Evolutionary conservation across 2,797 vertebrate species (phyloP).

Genomic region (Podargus strigoides): DNA sequence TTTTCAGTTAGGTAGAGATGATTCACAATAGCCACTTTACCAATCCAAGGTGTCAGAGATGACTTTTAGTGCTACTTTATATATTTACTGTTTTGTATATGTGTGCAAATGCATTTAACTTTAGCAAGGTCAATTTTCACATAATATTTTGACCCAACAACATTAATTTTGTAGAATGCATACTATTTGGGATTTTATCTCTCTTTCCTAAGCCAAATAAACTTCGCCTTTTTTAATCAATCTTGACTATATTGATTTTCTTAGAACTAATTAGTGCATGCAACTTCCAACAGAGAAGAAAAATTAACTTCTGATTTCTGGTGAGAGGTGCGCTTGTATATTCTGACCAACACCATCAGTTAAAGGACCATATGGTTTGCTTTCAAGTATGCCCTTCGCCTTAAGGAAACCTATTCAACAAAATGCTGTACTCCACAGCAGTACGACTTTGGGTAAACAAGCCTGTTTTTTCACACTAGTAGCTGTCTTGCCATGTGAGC

Average conservation of each 20-base stretch:
- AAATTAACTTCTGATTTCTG: constrained; percentile 42
- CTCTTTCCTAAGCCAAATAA: background rate
- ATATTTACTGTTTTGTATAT: background rate
- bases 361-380: accelerated
- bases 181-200: background rate
- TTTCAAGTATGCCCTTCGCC: background rate
- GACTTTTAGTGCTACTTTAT: background rate
- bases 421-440: background rate
- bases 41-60: background rate
- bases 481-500: background rate
- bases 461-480: background rate
- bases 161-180: background rate
- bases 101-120: background rate
- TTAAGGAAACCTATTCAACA: background rate
- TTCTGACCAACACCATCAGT: background rate
- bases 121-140: background rate
- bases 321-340: background rate
- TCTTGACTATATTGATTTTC: constrained; percentile 3
- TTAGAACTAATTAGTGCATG: background rate
- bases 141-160: background rate
- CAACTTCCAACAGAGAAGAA: constrained; percentile 38
- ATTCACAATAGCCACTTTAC: background rate
- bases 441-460: background rate
- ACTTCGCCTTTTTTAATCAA: background rate
- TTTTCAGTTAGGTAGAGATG: background rate